Evolutionary conservation across 2,888 invertebrate genomes (phyloP).

Genomic region (Acleris cristana): DNA sequence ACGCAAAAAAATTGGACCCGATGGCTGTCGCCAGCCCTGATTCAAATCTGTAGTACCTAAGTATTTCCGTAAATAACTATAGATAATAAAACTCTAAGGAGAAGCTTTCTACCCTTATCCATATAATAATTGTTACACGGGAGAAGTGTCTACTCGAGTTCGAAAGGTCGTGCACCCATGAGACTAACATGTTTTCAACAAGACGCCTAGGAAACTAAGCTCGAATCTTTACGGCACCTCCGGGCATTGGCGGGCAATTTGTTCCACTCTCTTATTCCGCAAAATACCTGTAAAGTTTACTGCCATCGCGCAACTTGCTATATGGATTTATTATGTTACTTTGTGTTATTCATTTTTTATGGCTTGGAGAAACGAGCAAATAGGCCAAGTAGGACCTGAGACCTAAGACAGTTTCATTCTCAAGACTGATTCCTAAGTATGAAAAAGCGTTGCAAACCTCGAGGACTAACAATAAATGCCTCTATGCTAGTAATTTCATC

Average conservation of each 20-base stretch:
- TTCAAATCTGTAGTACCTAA: too few relatives aligned
- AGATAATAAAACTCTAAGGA: not conserved
- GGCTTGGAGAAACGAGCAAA: too few relatives aligned
- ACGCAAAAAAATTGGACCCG: too few relatives aligned
- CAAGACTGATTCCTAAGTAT: too few relatives aligned
- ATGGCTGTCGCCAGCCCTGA: too few relatives aligned
- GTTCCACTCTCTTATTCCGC: slow-evolving; percentile 55
- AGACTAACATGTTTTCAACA: slow-evolving; percentile 59
- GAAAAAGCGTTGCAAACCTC: too few relatives aligned
- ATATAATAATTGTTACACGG: slow-evolving; percentile 29
- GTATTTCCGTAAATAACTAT: too few relatives aligned
- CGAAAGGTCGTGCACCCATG: slow-evolving; percentile 47
- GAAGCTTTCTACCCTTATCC: slow-evolving; percentile 20
- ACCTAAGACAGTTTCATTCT: too few relatives aligned
- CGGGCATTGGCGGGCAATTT: slow-evolving; percentile 65
- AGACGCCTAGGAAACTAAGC: slow-evolving; percentile 58
- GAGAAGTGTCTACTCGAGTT: slow-evolving; percentile 40
- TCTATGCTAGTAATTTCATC: too few relatives aligned
- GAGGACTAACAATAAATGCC: too few relatives aligned
- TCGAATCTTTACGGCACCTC: slow-evolving; percentile 63
- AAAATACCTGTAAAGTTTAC: slow-evolving; percentile 51
- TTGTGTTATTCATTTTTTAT: not conserved
- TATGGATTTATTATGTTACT: slow-evolving; percentile 26
- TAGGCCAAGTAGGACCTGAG: too few relatives aligned
- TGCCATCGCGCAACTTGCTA: slow-evolving; percentile 19